Evolutionary conservation across 37 sponge, comb jelly and placozoan genomes (phyloP), one percentile per base, ranked within the genome.

Genomic region (Bolinopsis microptera): DNA sequence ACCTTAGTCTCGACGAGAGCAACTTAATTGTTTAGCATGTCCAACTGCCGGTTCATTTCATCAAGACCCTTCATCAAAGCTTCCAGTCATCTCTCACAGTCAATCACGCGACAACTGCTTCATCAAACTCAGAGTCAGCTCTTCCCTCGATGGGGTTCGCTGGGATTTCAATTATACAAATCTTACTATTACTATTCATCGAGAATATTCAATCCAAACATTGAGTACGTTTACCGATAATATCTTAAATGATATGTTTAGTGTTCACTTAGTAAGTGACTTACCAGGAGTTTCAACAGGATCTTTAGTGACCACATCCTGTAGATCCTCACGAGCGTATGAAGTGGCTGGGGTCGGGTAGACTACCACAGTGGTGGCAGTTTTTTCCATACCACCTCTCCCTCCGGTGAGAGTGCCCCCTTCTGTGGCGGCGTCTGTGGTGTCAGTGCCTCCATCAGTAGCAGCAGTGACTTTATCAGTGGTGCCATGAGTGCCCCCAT

Each of bases 11-110:
- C 9, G 13, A 48, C 61, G 61, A 48, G 61, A 8, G 33, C 36
- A 8, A 77, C 33, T 34, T 77, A 34, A 21, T 77, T 32, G 35
- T 77, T 77, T 9, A 77, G 32, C 16, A 1, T 77, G 35, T 27
- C 32, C 80, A 77, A 32, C 35, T 77, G 80, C 80, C 0, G 21
- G 33, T 31, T 77, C 80, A 77, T 77, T 1, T 27, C 33, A 18
- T 77, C 36, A 0, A 77, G 32, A 18, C 33, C 33, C 36, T 35
- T 34, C 37, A 27, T 77, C 1, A 77, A 18, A 32, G 27, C 27
- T 1, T 28, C 80, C 80, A 77, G 32, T 77, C 80, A 3, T 77
- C 80, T 77, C 80, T 28, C 2, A 77, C 33, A 34, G 80, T 33
- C 80, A 77, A 34, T 48, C 13, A 48, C 61, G 9, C 61, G 13